These are phyloP conservation scores for Triplophysa tibetana DNA, from an alignment of 2,113 vertebrate genomes.

Conservation along the genomic window DNA sequence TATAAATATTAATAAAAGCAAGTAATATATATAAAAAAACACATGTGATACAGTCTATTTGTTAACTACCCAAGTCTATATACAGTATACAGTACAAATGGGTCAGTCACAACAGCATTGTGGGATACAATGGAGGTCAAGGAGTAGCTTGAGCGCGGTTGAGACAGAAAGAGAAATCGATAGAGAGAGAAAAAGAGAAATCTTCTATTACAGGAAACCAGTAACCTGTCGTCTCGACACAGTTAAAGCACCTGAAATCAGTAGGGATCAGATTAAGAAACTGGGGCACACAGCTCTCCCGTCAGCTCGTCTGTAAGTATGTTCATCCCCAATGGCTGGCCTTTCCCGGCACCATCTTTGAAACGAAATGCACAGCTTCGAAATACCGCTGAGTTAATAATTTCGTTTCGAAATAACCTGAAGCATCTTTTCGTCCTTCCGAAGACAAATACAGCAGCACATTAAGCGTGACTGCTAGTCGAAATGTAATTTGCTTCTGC, in stretches of 20 bases:
- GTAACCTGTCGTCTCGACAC: conserved; percentile 37
- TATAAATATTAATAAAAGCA: too few species aligned
- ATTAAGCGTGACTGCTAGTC: conserved; percentile 9
- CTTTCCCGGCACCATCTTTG: conserved; percentile 26
- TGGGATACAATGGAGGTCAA: conserved; percentile 30
- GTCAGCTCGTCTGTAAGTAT: conserved; percentile 16
- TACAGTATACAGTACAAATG: background rate
- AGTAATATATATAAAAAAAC: too few species aligned
- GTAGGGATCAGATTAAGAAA: conserved; percentile 44
- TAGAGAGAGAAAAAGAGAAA: background rate
- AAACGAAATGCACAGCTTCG: conserved; percentile 6
- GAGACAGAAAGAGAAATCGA: background rate
- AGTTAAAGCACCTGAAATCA: conserved; percentile 32
- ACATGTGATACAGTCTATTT: too few species aligned
- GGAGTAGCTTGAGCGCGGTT: conserved; percentile 52
- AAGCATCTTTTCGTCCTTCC: background rate
- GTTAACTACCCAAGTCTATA: background rate
- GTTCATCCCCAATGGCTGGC: conserved; percentile 12
- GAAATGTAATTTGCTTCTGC: conserved; percentile 24
- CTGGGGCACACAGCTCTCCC: conserved; percentile 22
- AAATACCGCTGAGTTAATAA: conserved; percentile 17
- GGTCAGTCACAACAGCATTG: conserved; percentile 28
- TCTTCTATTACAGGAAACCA: conserved; percentile 21
- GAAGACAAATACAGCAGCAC: conserved; percentile 19
- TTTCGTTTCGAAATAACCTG: conserved; percentile 6